Base-by-base conservation (phyloP, 2,888 invertebrate species). In the Trichogramma evanescens region DNA sequence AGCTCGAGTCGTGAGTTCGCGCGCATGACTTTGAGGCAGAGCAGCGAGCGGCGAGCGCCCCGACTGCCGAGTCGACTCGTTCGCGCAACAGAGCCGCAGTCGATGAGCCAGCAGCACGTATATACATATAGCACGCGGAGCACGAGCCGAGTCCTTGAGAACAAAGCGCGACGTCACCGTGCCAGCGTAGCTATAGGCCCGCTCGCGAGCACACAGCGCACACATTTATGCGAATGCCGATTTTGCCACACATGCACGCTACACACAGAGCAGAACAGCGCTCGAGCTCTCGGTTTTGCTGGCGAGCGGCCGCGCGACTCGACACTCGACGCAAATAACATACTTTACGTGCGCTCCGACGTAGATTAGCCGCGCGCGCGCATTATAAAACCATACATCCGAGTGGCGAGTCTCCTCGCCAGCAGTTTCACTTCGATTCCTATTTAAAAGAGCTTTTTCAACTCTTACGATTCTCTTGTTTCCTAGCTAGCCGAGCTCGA, bases 1-100 rank as follows among this genome's bases (percentile, higher is more conserved):
- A 38, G 45, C 58, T 54, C 50, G 13, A 41, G 50, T 55, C 50
- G 9, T 26, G 40, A 9, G 46, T 39, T 26, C 4, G 45, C 56
- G 61, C 57, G 64, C 62, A 62, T 59, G 64, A 64, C 62, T 64
- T 62, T 62, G 64, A 64, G 58, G 59, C 62, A 59, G 59, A 62
- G 13, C 13, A 13, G 13, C 13, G 13, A 13, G 13, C 2, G 13
- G n/a, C n/a, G n/a, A n/a, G n/a, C n/a, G 13, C 13, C 1, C 26
- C 3, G 26, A 26, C 26, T 26, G 26, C 26, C 61, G 59, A 63
- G 63, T 59, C 64, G 26, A 64, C 62, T 59, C 62, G 59, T 58
- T 51, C 58, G 40, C 58, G 49, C 50, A 48, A 58, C 50, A 58
- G 50, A 26, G 26, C 26, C 26, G 26, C 26, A 26, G 26, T 26